Percentiles rank a stretch among this genome's conserved stretches.
These are phyloP conservation scores for Drosophila anomalata DNA, from an alignment of 2,888 invertebrate genomes.

Conservation along the genomic window DNA sequence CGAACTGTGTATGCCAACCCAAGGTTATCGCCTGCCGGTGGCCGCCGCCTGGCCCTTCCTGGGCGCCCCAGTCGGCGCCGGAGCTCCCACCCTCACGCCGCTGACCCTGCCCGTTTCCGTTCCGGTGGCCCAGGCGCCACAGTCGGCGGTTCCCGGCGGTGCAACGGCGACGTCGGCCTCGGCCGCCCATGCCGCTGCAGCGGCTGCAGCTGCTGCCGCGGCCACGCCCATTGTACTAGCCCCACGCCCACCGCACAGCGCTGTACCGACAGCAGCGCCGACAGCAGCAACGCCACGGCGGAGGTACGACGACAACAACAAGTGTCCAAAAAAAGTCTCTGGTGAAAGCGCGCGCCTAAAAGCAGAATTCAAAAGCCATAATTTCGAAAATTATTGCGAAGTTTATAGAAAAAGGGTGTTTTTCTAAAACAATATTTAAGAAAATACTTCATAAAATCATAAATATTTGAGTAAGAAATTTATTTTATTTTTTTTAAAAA, in stretches of 20 bases:
- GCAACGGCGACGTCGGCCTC: constrained; percentile 82
- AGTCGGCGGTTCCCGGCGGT: constrained; percentile 30
- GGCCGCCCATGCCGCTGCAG: constrained; percentile 67
- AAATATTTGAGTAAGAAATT: too few relatives aligned
- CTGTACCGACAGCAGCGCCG: constrained; percentile 86
- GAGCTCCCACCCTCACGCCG: constrained; percentile 85
- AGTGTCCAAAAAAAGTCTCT: constrained; percentile 9
- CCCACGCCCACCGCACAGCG: constrained; percentile 85
- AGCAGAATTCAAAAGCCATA: constrained; percentile 82
- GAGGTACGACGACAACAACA: constrained; percentile 85
- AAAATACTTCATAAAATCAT: background rate
- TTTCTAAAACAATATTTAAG: background rate
- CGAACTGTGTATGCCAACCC: constrained; percentile 52
- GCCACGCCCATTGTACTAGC: constrained; percentile 87
- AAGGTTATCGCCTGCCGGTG: constrained; percentile 91
- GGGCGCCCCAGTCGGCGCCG: constrained; percentile 85
- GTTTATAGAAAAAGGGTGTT: constrained; percentile 10
- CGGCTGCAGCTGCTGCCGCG: constrained; percentile 82
- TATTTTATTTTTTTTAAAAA: background rate
- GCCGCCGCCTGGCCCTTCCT: constrained; percentile 92
- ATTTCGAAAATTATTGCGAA: background rate
- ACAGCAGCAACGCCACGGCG: constrained; percentile 89
- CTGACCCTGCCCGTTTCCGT: constrained; percentile 84
- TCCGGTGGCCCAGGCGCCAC: constrained; percentile 85
- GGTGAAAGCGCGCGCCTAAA: constrained; percentile 61